These are phyloP conservation scores for Andrena bicolor DNA, from an alignment of 2,888 invertebrate genomes.

Conservation along the genomic window DNA sequence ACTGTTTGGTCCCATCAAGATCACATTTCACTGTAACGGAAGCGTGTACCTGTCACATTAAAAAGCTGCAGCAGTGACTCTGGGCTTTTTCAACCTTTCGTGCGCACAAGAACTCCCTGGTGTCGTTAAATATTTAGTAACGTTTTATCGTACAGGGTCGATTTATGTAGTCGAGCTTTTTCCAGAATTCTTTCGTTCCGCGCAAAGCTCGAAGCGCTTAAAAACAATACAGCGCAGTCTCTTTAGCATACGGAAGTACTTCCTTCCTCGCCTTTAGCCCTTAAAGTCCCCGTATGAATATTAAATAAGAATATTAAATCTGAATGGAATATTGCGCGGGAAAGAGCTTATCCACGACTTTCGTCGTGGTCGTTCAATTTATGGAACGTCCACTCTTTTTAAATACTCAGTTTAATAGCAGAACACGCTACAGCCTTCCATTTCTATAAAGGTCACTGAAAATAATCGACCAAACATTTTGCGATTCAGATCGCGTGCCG, in stretches of 20 bases:
- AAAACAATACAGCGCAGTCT: background rate
- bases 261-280: conserved; percentile 10
- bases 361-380: background rate
- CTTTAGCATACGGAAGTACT: conserved; percentile 10
- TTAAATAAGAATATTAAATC: conserved; percentile 11
- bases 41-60: too few relatives aligned
- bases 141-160: background rate
- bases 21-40: too few relatives aligned
- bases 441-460: background rate
- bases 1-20: too few relatives aligned
- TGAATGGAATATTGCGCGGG: background rate
- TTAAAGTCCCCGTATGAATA: conserved; percentile 15
- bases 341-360: background rate
- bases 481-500: background rate
- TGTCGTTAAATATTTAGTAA: conserved; percentile 13
- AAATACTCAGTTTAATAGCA: background rate
- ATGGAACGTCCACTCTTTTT: background rate
- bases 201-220: background rate
- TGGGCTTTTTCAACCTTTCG: too few relatives aligned
- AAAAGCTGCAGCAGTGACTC: too few relatives aligned
- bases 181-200: background rate
- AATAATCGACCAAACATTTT: background rate
- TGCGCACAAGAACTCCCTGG: background rate
- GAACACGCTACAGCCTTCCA: background rate
- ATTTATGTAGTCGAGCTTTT: background rate